A percentile compares a stretch with the other conserved stretches of the same genome.
phyloP scores from a whole-genome alignment of 2,113 vertebrate genomes.

The Benitochromis conjunctus region DNA sequence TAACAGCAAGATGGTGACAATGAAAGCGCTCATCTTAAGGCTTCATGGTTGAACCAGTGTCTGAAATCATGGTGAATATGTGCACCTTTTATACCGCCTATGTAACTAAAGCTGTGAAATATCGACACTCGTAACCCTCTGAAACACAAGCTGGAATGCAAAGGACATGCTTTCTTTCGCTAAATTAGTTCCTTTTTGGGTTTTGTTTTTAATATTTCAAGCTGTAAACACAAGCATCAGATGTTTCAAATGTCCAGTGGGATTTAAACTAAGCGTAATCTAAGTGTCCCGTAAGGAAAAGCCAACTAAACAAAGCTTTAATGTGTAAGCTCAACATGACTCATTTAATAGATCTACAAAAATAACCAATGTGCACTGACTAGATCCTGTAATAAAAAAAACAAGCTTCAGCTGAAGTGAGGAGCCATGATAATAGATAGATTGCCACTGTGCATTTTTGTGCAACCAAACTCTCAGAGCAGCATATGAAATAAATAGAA shows the following conservation, averaged over 20 bases:
- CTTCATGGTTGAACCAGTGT: background rate
- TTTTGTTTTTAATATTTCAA: background rate
- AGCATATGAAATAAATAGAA: background rate
- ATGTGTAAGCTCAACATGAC: background rate
- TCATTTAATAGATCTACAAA: background rate
- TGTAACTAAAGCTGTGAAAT: background rate
- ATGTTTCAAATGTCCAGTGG: background rate
- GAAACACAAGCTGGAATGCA: background rate
- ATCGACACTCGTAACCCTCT: background rate
- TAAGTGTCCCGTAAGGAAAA: background rate
- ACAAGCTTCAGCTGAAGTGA: background rate
- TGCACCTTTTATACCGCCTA: background rate
- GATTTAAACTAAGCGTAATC: background rate
- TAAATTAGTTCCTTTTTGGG: background rate
- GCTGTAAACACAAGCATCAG: background rate
- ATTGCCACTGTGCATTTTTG: background rate
- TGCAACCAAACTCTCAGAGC: background rate
- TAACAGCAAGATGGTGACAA: background rate
- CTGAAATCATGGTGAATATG: background rate
- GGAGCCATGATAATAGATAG: background rate
- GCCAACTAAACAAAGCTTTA: background rate
- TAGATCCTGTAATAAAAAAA: background rate
- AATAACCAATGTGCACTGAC: background rate
- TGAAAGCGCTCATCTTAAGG: background rate
- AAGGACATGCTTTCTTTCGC: background rate